Evolutionary conservation across 2,888 invertebrate species (phyloP), one percentile per base, ranked within the genome.

Genomic region (Drosophila pseudotalamancana): DNA sequence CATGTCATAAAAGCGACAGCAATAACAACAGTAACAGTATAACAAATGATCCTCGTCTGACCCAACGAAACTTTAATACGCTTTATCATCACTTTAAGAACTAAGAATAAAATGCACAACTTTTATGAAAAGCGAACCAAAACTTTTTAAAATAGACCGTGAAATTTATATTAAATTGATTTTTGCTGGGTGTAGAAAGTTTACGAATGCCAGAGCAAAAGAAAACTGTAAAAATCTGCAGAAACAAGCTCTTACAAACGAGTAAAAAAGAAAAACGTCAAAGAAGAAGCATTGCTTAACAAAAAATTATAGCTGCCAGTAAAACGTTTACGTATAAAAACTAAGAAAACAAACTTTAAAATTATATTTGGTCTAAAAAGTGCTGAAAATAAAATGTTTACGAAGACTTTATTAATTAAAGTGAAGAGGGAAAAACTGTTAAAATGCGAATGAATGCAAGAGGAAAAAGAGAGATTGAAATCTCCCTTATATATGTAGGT

Each of bases 1-100:
- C 61, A 67, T 88, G 76, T 69, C 80, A 79, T 86, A 86, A 75
- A 79, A 62, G 61, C 86, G 55, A 49, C 54, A 49, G 19, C 55
- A 42, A 21, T 49, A 40, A 42, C 42, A 72, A 19, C 40, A 49
- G 39, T 56, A 54, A 40, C n/a, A n/a, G 48, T 18, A 42, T 16
- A 56, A 29, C 54, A 46, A 34, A 23, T 9, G 29, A 59, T 23
- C 14, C 21, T 12, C 27, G 11, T 11, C 32, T 16, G 39, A 23
- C n/a, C 39, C 14, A 18, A 32, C 45, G 45, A 60, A 37, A 3
- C 29, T 56, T 23, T 19, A 27, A 71, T 71, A 32, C 77, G 19
- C 71, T 76, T 23, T 19, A 23, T 4, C 14, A 39, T 8, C 16
- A 21, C 19, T 57, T 60, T 25, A 23, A 31, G n/a, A 12, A n/a